Evolutionary conservation across 1,140 invertebrate species (phyloP), one percentile per base, ranked within the genome.

Genomic region (Aphelenchoides avenae): DNA sequence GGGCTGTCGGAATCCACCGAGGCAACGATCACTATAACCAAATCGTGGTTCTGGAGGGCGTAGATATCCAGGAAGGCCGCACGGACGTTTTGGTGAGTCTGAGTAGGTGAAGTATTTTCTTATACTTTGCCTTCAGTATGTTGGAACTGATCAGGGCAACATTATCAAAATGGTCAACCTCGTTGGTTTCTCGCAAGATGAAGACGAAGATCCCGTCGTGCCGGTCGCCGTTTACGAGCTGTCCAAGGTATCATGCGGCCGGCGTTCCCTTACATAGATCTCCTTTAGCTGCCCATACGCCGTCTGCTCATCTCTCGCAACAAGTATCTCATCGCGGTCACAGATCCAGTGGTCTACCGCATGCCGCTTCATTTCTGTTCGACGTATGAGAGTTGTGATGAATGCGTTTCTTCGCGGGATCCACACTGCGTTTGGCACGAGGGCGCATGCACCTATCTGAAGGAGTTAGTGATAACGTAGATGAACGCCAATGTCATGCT

Each of bases 111-210:
- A n/a, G n/a, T n/a, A n/a, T n/a, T n/a, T n/a, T n/a, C n/a, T n/a
- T n/a, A n/a, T n/a, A n/a, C n/a, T n/a, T n/a, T n/a, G n/a, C n/a
- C n/a, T n/a, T n/a, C n/a, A n/a, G 11, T 68, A 63, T 44, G 65
- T 68, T 18, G 66, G 62, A 33, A 68, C 65, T 22, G 67, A 68
- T 39, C 65, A 70, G 30, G 65, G 65, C 24, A 70, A 70, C 41
- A 47, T 68, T 18, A 43, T 70, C 30, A 68, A 68, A 41, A 65
- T 68, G 55, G 27, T 70, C 42, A 66, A 70, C 47, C 31, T 66
- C 27, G 27, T 27, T 22, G 0, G 5, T 3, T 49, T 31, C 24
- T 7, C 13, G 7, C 36, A 26, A 6, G n/a, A 27, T n/a, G 15
- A 3, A 44, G 44, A 50, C 0, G 41, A 49, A 7, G 64, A 66